Evolutionary conservation across 2,888 invertebrate genomes (phyloP), one percentile per base, ranked within the genome.

Genomic region (Drosophila cognata): DNA sequence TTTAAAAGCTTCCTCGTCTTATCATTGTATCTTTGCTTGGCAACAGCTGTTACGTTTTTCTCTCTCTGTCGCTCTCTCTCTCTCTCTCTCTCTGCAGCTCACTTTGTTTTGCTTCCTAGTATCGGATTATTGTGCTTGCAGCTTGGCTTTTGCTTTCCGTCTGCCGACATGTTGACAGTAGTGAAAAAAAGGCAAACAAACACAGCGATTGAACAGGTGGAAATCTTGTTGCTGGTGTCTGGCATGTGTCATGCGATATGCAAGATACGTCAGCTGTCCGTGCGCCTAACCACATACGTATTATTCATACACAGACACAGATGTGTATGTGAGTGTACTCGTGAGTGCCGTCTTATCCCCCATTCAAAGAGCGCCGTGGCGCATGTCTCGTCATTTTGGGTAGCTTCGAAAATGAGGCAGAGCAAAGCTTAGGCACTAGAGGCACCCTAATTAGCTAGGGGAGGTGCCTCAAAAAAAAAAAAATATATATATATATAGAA

Each of bases 161-260:
- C 62, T 53, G 65, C 68, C 72, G 82, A 85, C 78, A 77, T 69
- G 67, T 75, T 78, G 81, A 78, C 75, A 72, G 67, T 72, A 77
- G 78, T 83, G 62, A 71, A 64, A 69, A 74, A 38, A 55, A 13
- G 21, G 46, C 46, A 46, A 46, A 46, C 16, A 25, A 46, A 46
- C 8, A 52, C 61, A 67, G 76, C 58, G 82, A 80, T 74, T 82
- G 75, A 88, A 81, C 89, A 82, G 77, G 73, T 84, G 82, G 51
- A 88, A 86, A 82, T 83, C 71, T 73, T 69, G 67, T 63, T 69
- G 67, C 62, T 74, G 81, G 70, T 62, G 86, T 85, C 77, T 83
- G 82, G 83, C 82, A 64, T 76, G 63, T 74, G 82, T 74, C 72
- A 77, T 61, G 60, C 66, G 75, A 79, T 77, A 82, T 69, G 68